A percentile compares a stretch with the other conserved stretches of the same genome.
Conservation (phyloP, 2,888 invertebrate genomes). For the Gasteruption jaculator region DNA sequence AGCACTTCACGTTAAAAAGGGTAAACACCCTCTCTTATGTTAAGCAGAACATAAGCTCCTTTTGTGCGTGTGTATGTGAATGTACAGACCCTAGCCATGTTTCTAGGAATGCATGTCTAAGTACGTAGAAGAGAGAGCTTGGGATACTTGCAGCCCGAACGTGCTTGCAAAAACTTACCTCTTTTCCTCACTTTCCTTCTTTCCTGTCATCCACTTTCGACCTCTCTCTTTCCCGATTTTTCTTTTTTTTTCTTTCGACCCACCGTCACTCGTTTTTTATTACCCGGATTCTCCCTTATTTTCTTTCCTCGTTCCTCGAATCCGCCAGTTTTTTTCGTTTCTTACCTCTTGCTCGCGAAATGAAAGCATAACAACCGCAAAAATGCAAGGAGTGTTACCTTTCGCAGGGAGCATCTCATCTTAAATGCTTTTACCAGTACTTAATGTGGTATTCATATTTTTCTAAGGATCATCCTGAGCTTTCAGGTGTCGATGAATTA, state of each 20-base stretch:
- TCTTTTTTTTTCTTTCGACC: conserved; percentile 12
- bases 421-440: too few relatives aligned
- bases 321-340: conserved; percentile 2
- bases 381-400: too few relatives aligned
- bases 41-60: conserved; percentile 12
- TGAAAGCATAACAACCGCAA: not conserved
- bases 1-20: conserved; percentile 34
- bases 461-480: too few relatives aligned
- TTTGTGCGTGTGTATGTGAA: too few relatives aligned
- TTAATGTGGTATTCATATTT: too few relatives aligned
- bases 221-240: conserved; percentile 9
- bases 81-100: too few relatives aligned
- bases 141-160: too few relatives aligned
- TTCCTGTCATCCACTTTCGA: conserved; percentile 13
- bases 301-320: not conserved
- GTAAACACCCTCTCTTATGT: conserved; percentile 32
- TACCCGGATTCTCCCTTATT: not conserved
- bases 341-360: not conserved
- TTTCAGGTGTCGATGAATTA: too few relatives aligned
- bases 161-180: conserved; percentile 10
- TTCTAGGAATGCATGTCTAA: too few relatives aligned
- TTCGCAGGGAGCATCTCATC: too few relatives aligned
- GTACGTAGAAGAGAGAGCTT: too few relatives aligned
- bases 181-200: conserved; percentile 1
- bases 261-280: conserved; percentile 6